Base-by-base conservation (phyloP, 2,113 vertebrate genomes). In the Lepisosteus osseus region DNA sequence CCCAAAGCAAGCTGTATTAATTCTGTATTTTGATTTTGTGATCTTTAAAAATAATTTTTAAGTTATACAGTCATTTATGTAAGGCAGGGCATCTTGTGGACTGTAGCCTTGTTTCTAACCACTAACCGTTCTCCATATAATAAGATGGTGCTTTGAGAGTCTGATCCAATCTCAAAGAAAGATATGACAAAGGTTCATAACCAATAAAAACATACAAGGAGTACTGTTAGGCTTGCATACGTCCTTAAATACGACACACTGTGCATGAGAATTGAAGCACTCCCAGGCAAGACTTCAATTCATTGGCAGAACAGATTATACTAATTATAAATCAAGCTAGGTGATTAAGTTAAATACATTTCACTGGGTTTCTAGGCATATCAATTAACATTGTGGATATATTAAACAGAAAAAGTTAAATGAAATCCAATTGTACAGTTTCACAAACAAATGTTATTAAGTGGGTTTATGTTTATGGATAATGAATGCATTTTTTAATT, bases 241-340 rank as follows among this genome's bases (percentile, higher is more conserved):
- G 2, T 9, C 47, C 2, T 51, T 2, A 51, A 51, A 51, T 51
- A 51, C 47, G 9, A 51, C 47, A 29, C 29, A 77, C 73, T 63
- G 69, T 77, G 75, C 3, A 73, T 72, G 62, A 65, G 76, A 79
- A 86, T 78, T 84, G 82, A 86, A 77, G 78, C 80, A 79, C 75
- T 86, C 77, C 81, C 73, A 74, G 73, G 72, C 68, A 54, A 76
- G 77, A 83, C 83, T 85, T 86, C 77, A 71, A 86, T 86, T 89
- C 86, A 76, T 85, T 72, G 67, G 77, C 72, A 79, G 78, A 73
- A 77, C 61, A 84, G 83, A 86, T 87, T 84, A 86, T 63, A 82
- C 80, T 85, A 81, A 87, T 84, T 86, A 81, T 82, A 80, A 85
- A 87, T 86, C 81, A 85, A 86, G 80, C 82, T 81, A 82, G 80